Base-by-base conservation (phyloP, 37 sponge, comb jelly and placozoan species). In the Amphimedon queenslandica region DNA sequence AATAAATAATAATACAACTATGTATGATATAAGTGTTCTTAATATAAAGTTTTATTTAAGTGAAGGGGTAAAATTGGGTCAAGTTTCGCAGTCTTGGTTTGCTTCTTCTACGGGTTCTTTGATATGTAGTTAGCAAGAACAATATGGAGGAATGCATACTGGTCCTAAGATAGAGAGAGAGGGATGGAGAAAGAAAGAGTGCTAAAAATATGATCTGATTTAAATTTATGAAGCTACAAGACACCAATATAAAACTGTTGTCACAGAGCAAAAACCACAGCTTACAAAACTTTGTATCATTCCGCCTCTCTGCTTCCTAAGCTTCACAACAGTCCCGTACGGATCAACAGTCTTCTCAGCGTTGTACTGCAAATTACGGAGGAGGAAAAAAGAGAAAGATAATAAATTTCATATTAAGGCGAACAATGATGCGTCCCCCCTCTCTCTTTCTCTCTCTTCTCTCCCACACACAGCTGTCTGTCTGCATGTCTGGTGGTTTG, bases 251-350 rank as follows among this genome's bases (percentile, higher is more conserved):
- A n/a, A n/a, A n/a, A n/a, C n/a, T n/a, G n/a, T n/a, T n/a, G n/a
- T n/a, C n/a, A n/a, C n/a, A n/a, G n/a, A n/a, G n/a, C n/a, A n/a
- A n/a, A n/a, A n/a, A n/a, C n/a, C 34, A 28, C 42, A 11, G 73
- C 80, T 75, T 75, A 86, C 90, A n/a, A 29, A 42, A 11, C 87
- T 86, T 73, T 94, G 94, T 1, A 94, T 76, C 32, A 67, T 71
- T 6, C 90, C 94, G 36, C 94, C 94, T 71, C 94, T 51, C 69
- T 89, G 90, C 53, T 86, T 86, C 53, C 94, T 66, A 74, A 94
- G 73, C 67, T 80, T 71, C 57, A 87, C 78, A 61, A 86, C 47
- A 67, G 76, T 85, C 43, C 66, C 67, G 37, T 90, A 80, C 21
- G 90, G 90, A 40, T 94, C 87, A n/a, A 90, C 90, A 27, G 56